A percentile compares a stretch with the other conserved stretches of the same genome.
phyloP scores from a whole-genome alignment of 2,113 vertebrate genomes.

The Pipra filicauda region DNA sequence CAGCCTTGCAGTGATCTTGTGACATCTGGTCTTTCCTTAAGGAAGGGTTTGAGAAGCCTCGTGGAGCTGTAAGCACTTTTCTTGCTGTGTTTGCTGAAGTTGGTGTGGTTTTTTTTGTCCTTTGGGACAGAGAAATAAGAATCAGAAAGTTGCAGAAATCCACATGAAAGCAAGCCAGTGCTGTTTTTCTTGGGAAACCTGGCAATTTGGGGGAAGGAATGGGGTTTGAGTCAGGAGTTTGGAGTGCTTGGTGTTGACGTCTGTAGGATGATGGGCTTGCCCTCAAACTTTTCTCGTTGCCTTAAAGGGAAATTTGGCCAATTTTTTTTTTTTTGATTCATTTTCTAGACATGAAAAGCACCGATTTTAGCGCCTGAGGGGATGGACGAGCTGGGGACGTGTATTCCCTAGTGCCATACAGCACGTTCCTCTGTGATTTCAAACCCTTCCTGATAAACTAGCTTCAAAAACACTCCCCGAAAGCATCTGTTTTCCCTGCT shows the following conservation, averaged over 20 bases:
- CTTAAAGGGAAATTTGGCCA: neutral
- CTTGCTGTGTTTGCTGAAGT: conserved; percentile 15
- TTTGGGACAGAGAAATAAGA: neutral
- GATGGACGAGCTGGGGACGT: neutral
- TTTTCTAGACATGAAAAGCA: neutral
- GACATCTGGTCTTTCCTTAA: conserved; percentile 3
- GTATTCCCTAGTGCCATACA: neutral
- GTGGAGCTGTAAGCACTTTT: conserved; percentile 32
- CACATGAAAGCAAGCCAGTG: conserved; percentile 21
- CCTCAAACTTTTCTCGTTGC: neutral
- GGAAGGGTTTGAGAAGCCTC: neutral
- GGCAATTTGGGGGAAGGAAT: neutral
- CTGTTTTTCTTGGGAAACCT: conserved; percentile 29
- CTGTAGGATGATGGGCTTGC: neutral
- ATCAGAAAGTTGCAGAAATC: neutral
- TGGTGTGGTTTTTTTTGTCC: neutral
- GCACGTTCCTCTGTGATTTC: conserved; percentile 5
- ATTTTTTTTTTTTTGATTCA: neutral
- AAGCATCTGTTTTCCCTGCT: conserved; percentile 62
- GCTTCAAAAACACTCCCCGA: conserved; percentile 1
- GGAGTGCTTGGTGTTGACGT: neutral
- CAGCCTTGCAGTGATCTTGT: neutral
- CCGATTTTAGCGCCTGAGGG: neutral
- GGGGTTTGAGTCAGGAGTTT: conserved; percentile 4
- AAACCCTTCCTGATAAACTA: conserved; percentile 6